Conservation (phyloP, 2,888 invertebrate genomes). For the Drosophila nigricruria region DNA sequence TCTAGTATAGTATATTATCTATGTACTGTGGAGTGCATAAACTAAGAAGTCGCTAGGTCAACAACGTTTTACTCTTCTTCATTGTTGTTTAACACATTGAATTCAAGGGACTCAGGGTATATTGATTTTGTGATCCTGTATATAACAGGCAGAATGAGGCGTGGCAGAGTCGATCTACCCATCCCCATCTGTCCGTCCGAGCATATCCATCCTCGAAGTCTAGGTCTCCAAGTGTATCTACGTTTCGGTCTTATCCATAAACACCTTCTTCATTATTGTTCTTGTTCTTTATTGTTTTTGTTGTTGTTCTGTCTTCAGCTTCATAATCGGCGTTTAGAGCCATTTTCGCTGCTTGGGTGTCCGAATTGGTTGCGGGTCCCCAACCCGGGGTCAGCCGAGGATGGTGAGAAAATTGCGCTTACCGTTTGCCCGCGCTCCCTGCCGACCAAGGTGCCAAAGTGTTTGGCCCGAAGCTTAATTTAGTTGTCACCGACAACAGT, state of each 20-base stretch:
- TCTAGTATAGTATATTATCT: not conserved
- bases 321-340: conserved; percentile 71
- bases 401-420: conserved; percentile 64
- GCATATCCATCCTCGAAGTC: no score
- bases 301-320: conserved; percentile 31
- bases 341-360: conserved; percentile 71
- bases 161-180: not conserved
- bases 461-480: conserved; percentile 46
- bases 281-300: conserved; percentile 19
- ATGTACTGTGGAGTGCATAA: no score
- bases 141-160: not conserved
- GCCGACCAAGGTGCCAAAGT: conserved; percentile 37
- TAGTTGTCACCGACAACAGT: conserved; percentile 61
- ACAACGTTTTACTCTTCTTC: no score
- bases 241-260: not conserved
- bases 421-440: conserved; percentile 36
- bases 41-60: no score
- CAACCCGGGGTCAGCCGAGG: conserved; percentile 37
- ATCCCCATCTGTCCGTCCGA: not conserved
- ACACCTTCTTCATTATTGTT: not conserved
- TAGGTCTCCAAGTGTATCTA: not conserved
- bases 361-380: conserved; percentile 66
- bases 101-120: no score
- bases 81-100: no score
- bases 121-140: not conserved